A percentile compares a stretch with the other conserved stretches of the same genome.
Conservation (phyloP, 2,113 vertebrate species). For the Notechis scutatus region DNA sequence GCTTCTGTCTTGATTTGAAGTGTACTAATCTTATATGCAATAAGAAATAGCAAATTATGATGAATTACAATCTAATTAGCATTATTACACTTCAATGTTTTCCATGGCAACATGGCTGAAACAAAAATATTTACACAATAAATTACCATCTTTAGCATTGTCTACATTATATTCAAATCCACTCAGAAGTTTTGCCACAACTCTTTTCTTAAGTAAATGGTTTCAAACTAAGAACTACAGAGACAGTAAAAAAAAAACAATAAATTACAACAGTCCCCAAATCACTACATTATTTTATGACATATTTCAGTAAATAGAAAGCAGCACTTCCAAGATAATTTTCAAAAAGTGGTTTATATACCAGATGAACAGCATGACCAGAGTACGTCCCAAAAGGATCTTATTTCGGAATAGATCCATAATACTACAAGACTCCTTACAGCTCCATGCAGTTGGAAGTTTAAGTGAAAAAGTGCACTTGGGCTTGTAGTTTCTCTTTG, state of each 20-base stretch:
- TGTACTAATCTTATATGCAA: not conserved
- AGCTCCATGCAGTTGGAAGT: conserved; percentile 49
- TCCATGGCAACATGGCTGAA: not conserved
- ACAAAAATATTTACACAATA: not conserved
- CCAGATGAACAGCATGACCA: conserved; percentile 81
- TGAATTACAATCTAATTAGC: not conserved
- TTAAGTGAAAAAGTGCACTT: conserved; percentile 67
- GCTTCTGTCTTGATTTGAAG: not conserved
- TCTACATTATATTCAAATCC: not conserved
- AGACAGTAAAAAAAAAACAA: not conserved
- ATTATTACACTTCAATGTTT: not conserved
- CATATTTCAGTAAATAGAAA: not conserved
- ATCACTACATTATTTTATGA: not conserved
- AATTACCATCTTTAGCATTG: not conserved
- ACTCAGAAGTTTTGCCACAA: not conserved
- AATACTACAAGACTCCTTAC: conserved; percentile 59
- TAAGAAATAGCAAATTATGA: not conserved
- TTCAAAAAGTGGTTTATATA: conserved; percentile 46
- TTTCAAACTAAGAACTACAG: not conserved
- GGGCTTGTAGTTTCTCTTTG: conserved; percentile 68
- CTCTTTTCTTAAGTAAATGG: not conserved
- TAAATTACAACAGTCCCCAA: not conserved
- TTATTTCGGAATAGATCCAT: conserved; percentile 71
- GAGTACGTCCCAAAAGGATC: conserved; percentile 72
- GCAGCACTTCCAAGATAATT: not conserved